Conservation (phyloP, 2,113 vertebrate species). For the Melanerpes formicivorus region DNA sequence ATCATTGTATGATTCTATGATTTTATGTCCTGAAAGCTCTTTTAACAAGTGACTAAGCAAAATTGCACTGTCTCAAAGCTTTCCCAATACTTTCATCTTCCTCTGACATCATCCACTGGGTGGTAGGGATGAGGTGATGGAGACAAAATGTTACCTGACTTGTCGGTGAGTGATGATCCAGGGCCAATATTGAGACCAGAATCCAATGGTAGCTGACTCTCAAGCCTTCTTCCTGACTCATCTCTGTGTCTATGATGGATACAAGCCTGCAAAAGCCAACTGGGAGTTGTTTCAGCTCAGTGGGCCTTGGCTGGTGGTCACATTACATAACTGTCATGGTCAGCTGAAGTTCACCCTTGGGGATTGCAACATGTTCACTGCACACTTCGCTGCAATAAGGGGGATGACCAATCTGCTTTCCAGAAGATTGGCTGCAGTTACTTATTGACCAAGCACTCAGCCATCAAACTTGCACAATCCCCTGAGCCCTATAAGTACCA, state of each 20-base stretch:
- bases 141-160: background rate
- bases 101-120: background rate
- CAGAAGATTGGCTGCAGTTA: constrained; percentile 20
- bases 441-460: constrained; percentile 42
- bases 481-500: background rate
- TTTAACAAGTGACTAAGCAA: background rate
- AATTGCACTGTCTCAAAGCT: background rate
- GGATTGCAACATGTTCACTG: background rate
- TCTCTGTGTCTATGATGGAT: too few relatives aligned
- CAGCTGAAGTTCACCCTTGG: constrained; percentile 19
- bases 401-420: background rate
- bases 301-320: background rate
- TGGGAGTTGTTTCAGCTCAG: accelerated
- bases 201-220: background rate
- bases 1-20: background rate
- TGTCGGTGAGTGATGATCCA: background rate
- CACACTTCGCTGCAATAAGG: background rate
- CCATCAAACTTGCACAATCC: background rate
- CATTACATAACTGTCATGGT: background rate
- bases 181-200: background rate
- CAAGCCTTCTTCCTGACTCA: background rate
- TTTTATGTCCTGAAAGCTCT: background rate
- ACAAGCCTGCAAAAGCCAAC: background rate
- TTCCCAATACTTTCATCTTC: background rate
- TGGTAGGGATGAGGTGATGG: background rate